These are phyloP conservation scores for Phylloscopus trochilus DNA, from an alignment of 2,113 vertebrate species.

Conservation along the genomic window DNA sequence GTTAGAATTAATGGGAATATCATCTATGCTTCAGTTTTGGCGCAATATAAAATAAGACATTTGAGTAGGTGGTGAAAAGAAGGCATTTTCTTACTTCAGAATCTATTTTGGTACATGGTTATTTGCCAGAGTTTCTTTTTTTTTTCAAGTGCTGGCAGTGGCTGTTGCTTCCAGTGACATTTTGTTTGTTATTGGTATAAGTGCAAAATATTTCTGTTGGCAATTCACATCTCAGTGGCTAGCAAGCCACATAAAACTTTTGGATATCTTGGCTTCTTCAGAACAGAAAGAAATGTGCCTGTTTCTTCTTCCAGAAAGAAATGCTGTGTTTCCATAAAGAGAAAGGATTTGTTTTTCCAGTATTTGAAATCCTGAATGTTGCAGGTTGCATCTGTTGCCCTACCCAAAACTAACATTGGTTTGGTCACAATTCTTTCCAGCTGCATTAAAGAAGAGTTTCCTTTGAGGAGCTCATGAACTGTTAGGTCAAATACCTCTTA, in stretches of 20 bases:
- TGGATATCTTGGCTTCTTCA: constrained; percentile 6
- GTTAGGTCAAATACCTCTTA: background rate
- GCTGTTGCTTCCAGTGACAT: constrained; percentile 9
- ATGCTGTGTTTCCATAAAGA: background rate
- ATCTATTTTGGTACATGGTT: constrained; percentile 29
- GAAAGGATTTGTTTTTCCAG: background rate
- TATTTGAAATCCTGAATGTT: background rate
- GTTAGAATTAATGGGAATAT: constrained; percentile 28
- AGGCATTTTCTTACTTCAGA: constrained; percentile 17
- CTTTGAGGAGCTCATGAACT: background rate
- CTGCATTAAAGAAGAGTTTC: background rate
- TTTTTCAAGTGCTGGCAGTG: constrained; percentile 15
- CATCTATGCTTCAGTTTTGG: background rate
- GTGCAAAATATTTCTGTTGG: constrained; percentile 12
- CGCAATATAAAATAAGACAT: background rate
- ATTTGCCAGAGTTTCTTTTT: constrained; percentile 22
- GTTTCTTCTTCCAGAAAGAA: constrained; percentile 20
- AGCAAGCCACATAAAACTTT: background rate
- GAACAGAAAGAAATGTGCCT: background rate
- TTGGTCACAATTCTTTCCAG: background rate
- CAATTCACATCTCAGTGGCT: background rate
- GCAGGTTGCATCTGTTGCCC: background rate
- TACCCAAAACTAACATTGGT: background rate
- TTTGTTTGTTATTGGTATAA: constrained; percentile 38
- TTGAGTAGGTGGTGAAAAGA: constrained; percentile 27